phyloP scores from a whole-genome alignment of 1,140 invertebrate species.

The Dinoponera quadriceps region DNA sequence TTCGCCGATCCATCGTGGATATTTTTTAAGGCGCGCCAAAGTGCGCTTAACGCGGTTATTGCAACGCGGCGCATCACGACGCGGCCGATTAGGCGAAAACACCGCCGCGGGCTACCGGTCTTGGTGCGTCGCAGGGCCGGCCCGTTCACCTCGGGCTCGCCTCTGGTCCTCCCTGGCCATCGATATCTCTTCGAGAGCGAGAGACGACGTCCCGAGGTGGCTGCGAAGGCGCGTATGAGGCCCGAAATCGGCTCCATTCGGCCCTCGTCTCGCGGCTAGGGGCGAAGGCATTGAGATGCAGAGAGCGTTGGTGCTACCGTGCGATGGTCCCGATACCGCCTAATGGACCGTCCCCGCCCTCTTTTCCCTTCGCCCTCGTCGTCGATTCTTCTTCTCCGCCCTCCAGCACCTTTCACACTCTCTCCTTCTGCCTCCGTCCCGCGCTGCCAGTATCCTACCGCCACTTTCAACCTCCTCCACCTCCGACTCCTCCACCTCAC shows the following conservation, averaged over 20 bases:
- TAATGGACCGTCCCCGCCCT: conserved; percentile 84
- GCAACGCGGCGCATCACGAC: conserved; percentile 62
- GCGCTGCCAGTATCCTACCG: conserved; percentile 55
- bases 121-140: conserved; percentile 79
- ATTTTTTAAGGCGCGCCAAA: conserved; percentile 26
- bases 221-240: conserved; percentile 50
- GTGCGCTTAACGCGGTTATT: conserved; percentile 37
- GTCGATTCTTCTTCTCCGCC: conserved; percentile 75
- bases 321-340: conserved; percentile 86
- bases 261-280: conserved; percentile 66
- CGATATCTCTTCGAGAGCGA: conserved; percentile 58
- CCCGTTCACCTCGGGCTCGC: conserved; percentile 54
- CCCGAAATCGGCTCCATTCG: conserved; percentile 70
- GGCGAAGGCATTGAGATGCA: conserved; percentile 84
- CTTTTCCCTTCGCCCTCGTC: conserved; percentile 68
- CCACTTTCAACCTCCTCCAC: conserved; percentile 61
- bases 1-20: conserved; percentile 11
- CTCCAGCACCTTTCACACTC: conserved; percentile 65
- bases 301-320: conserved; percentile 85
- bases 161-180: conserved; percentile 49
- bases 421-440: conserved; percentile 52
- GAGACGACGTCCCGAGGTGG: conserved; percentile 22
- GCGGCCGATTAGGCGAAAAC: conserved; percentile 80
- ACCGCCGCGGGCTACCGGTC: conserved; percentile 83
- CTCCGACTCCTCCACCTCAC: background rate